phyloP scores from a whole-genome alignment of 2,888 invertebrate genomes.

The Chaetoderma sp. region DNA sequence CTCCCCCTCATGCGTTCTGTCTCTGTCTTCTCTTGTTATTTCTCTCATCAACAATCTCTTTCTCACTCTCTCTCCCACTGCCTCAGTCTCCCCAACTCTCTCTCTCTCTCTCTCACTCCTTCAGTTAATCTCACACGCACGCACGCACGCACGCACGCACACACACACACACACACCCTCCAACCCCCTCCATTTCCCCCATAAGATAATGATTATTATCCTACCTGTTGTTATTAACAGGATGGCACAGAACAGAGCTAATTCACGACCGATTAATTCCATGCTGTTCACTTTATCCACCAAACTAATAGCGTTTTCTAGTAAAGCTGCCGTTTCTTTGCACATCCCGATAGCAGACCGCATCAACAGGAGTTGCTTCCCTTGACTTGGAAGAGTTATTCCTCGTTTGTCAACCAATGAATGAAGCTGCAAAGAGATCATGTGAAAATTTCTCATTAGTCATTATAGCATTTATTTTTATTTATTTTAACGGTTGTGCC shows the following conservation, averaged over 20 bases:
- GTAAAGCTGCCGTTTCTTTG: conserved; percentile 43
- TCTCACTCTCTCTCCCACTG: too few species aligned
- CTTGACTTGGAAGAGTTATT: neutral
- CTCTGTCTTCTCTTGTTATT: too few species aligned
- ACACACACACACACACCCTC: conserved; percentile 1
- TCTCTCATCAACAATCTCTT: too few species aligned
- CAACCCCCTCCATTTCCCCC: too few species aligned
- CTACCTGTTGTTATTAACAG: conserved; percentile 36
- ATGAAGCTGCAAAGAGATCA: neutral
- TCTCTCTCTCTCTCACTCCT: neutral
- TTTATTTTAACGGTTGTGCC: too few species aligned
- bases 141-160: neutral
- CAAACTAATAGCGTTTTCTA: conserved; percentile 42
- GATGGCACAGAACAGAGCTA: conserved; percentile 50
- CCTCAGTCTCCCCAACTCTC: too few species aligned
- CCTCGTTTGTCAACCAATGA: neutral
- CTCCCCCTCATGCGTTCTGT: too few species aligned
- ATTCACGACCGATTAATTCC: conserved; percentile 46
- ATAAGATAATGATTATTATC: too few species aligned
- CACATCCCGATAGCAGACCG: conserved; percentile 21
- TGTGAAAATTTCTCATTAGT: too few species aligned
- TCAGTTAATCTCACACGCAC: neutral
- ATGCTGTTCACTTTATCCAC: conserved; percentile 43
- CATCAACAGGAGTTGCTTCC: neutral
- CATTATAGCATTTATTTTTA: too few species aligned